phyloP scores from a whole-genome alignment of 2,888 invertebrate genomes.

The Aquatica leii region DNA sequence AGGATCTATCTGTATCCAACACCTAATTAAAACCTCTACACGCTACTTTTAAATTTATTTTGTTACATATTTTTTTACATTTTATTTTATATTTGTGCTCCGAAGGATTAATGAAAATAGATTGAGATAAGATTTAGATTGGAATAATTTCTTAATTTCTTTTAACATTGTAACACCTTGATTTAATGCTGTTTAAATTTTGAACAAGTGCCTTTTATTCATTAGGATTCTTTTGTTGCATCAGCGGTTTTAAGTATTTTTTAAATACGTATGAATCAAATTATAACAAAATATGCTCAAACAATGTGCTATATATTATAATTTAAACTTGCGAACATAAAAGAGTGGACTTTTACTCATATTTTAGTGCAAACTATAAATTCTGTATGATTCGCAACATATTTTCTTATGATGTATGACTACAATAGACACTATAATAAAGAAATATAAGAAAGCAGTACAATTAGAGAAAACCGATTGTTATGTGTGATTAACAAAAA shows the following conservation, averaged over 20 bases:
- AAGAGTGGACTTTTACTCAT: not conserved
- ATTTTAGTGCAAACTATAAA: not conserved
- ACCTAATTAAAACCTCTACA: conserved; percentile 42
- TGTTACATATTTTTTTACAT: conserved; percentile 23
- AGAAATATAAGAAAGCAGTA: no score
- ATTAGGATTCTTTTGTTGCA: not conserved
- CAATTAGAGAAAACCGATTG: no score
- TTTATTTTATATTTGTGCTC: conserved; percentile 34
- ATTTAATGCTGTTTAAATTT: not conserved
- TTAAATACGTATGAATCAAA: conserved; percentile 1
- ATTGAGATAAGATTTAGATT: conserved; percentile 33
- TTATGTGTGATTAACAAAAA: no score
- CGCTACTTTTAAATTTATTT: conserved; percentile 38
- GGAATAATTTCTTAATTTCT: conserved; percentile 35
- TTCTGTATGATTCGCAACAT: not conserved
- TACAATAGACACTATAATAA: no score
- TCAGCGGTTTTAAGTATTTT: not conserved
- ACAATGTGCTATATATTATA: not conserved
- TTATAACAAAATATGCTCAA: not conserved
- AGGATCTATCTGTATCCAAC: conserved; percentile 41
- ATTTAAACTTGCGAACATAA: not conserved
- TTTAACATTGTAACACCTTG: conserved; percentile 2
- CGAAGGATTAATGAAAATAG: conserved; percentile 29
- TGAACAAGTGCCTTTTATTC: not conserved
- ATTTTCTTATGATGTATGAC: no score